A percentile compares a stretch with the other conserved stretches of the same genome.
phyloP scores from a whole-genome alignment of 2,888 invertebrate species.

The Quadriops clusia region DNA sequence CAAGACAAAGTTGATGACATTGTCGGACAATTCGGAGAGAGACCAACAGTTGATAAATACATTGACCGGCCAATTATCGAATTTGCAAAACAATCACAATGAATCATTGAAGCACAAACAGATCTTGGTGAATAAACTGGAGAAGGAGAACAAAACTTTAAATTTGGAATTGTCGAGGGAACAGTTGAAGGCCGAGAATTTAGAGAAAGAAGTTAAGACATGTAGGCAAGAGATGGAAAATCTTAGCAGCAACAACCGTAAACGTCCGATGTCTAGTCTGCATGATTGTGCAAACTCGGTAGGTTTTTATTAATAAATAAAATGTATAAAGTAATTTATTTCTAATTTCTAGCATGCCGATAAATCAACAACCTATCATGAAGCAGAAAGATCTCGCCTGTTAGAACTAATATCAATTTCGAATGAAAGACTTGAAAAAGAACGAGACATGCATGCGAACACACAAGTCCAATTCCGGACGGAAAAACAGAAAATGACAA shows the following conservation, averaged over 20 bases:
- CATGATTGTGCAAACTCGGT: neutral
- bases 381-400: slow-evolving; percentile 49
- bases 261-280: neutral
- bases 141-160: slow-evolving; percentile 25
- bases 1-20: slow-evolving; percentile 46
- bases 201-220: slow-evolving; percentile 31
- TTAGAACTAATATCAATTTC: slow-evolving; percentile 45
- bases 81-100: slow-evolving; percentile 39
- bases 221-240: slow-evolving; percentile 1
- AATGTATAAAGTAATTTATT: slow-evolving; percentile 1
- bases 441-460: slow-evolving; percentile 34
- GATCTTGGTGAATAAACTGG: slow-evolving; percentile 37
- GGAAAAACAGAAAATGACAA: slow-evolving; percentile 45
- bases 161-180: slow-evolving; percentile 35
- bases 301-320: neutral
- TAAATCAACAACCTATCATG: too few relatives aligned
- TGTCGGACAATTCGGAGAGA: slow-evolving; percentile 50
- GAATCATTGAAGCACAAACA: slow-evolving; percentile 42
- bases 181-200: slow-evolving; percentile 41
- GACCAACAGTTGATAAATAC: slow-evolving; percentile 52
- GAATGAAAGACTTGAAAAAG: slow-evolving; percentile 46
- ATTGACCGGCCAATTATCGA: slow-evolving; percentile 46
- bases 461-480: slow-evolving; percentile 30
- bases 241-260: neutral
- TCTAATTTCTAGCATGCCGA: too few relatives aligned